These are phyloP conservation scores for Drosophila subpulchrella DNA, from an alignment of 1,140 invertebrate genomes.

Conservation along the genomic window DNA sequence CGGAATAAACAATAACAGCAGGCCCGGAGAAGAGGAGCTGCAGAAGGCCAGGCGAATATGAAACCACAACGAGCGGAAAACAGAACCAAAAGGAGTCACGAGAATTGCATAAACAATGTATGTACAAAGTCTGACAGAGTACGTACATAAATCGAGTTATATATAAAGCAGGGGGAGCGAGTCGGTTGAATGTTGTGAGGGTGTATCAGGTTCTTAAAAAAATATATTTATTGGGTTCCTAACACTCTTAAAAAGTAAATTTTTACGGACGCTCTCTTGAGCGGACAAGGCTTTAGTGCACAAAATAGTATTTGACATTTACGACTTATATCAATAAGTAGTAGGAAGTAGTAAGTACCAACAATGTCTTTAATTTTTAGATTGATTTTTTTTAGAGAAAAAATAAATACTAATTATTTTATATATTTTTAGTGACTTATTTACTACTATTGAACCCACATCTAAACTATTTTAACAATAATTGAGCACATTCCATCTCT, in stretches of 20 bases:
- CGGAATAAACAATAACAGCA: slow-evolving; percentile 70
- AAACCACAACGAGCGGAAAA: slow-evolving; percentile 51
- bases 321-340: no score
- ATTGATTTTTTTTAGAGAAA: no score
- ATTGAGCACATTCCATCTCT: no score
- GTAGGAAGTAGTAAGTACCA: no score
- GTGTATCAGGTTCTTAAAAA: not conserved
- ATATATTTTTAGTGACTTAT: no score
- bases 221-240: no score
- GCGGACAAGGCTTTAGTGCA: not conserved
- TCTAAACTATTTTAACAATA: no score
- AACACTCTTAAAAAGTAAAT: no score
- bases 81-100: slow-evolving; percentile 59
- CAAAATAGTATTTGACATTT: no score
- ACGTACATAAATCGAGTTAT: slow-evolving; percentile 37
- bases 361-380: no score
- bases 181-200: slow-evolving; percentile 17
- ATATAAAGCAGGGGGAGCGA: slow-evolving; percentile 20
- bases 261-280: slow-evolving; percentile 4
- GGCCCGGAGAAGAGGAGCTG: slow-evolving; percentile 24
- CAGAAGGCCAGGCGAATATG: slow-evolving; percentile 39
- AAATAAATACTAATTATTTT: no score
- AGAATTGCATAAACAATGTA: slow-evolving; percentile 76
- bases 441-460: no score
- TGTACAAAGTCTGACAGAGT: slow-evolving; percentile 35